Evolutionary conservation across 2,888 invertebrate genomes (phyloP).

Genomic region (Parelbella ahira): DNA sequence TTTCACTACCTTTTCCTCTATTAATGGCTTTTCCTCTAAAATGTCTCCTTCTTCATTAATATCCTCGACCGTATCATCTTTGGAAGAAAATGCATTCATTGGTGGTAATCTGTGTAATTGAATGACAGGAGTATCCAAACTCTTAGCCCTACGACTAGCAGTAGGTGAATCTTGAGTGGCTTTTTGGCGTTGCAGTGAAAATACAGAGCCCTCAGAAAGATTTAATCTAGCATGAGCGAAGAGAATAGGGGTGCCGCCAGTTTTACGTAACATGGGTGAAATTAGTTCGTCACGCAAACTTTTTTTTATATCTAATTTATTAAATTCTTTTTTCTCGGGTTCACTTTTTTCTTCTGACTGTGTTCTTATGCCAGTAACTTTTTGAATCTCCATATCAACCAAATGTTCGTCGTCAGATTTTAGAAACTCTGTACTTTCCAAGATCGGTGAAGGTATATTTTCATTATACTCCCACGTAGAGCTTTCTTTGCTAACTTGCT

Average conservation of each 20-base stretch:
- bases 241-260: slow-evolving; percentile 87
- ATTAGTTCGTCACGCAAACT: slow-evolving; percentile 85
- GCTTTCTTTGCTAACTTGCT: slow-evolving; percentile 71
- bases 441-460: slow-evolving; percentile 83
- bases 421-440: slow-evolving; percentile 82
- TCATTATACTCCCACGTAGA: slow-evolving; percentile 83
- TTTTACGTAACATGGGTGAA: slow-evolving; percentile 85
- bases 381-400: slow-evolving; percentile 77
- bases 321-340: slow-evolving; percentile 49
- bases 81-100: slow-evolving; percentile 92
- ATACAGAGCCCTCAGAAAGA: slow-evolving; percentile 91
- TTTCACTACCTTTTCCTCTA: slow-evolving; percentile 56
- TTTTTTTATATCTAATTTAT: slow-evolving; percentile 60
- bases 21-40: slow-evolving; percentile 81
- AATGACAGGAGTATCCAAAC: slow-evolving; percentile 91
- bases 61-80: slow-evolving; percentile 92
- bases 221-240: slow-evolving; percentile 90
- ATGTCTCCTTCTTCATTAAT: slow-evolving; percentile 84
- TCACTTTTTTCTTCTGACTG: slow-evolving; percentile 60
- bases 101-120: slow-evolving; percentile 89
- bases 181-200: slow-evolving; percentile 88
- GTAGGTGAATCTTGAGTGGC: slow-evolving; percentile 87
- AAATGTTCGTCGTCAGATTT: slow-evolving; percentile 81
- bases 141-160: slow-evolving; percentile 88
- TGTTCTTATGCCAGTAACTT: slow-evolving; percentile 67